Base-by-base conservation (phyloP, 2,797 vertebrate species). In the Geotrypetes seraphini region DNA sequence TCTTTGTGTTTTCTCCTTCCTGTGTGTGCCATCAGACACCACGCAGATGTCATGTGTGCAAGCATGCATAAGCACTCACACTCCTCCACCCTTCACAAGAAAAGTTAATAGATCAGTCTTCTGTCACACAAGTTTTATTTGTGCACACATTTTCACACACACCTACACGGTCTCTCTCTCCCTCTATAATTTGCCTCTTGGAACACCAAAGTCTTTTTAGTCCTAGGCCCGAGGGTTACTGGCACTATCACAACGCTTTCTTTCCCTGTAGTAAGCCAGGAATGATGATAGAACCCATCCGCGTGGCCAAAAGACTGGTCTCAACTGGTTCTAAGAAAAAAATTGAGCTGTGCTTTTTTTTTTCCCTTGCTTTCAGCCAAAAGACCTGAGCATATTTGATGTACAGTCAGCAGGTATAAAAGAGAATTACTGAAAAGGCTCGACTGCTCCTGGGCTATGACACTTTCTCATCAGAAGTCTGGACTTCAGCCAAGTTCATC, bases 401-500 rank as follows among this genome's bases (percentile, higher is more conserved):
- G 78, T 75, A 69, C 64, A 80, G 84, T 79, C 75, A 59, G 86
- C 80, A 92, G 88, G 85, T 87, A 89, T 74, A 47, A 41, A 53
- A 53, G 53, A 50, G 48, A 53, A 55, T 36, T 58, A 73, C 60
- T 75, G 76, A 73, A 79, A 83, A 76, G 60, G 72, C 70, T 68
- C 61, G 65, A 63, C 69, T 53, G 68, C 75, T 70, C 66, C 19
- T 30, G 61, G 73, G 74, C 77, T 84, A 78, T 85, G 88, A 91
- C 87, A 89, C 67, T 67, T 76, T 83, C 86, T 71, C 90, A 88
- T 90, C 90, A 88, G 78, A 88, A 79, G 77, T 71, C 83, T 96
- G 91, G 91, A 88, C 61, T 66, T 66, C 26, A 15, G 89, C 91
- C 92, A 97, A 91, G 90, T 93, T 96, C 90, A 92, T 93, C 88